A percentile compares a stretch with the other conserved stretches of the same genome.
Conservation (phyloP, 2,113 vertebrate species). For the Ptilonorhynchus violaceus region DNA sequence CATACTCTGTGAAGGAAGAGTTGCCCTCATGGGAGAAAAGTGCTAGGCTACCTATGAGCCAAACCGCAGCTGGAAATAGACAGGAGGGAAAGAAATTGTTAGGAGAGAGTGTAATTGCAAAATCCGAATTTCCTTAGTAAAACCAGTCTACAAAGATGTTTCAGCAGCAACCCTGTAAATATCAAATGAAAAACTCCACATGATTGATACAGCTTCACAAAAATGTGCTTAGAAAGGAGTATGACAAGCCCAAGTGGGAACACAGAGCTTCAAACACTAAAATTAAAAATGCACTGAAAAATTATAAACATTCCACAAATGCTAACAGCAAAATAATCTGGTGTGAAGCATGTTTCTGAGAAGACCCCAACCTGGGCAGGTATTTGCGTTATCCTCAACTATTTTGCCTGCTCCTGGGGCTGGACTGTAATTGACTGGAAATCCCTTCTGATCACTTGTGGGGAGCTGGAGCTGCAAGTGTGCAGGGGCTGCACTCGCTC, state of each 20-base stretch:
- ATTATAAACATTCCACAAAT: neutral
- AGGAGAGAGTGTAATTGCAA: neutral
- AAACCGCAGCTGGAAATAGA: neutral
- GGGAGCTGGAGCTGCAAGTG: neutral
- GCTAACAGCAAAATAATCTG: neutral
- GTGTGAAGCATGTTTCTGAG: neutral
- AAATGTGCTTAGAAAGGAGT: neutral
- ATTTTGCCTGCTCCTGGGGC: neutral
- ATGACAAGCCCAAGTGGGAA: neutral
- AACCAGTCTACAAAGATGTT: neutral
- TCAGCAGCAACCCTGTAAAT: neutral
- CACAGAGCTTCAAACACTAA: neutral
- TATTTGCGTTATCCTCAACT: neutral
- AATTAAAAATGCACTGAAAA: neutral
- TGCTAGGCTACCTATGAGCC: neutral
- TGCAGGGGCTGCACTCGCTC: neutral
- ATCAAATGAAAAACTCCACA: neutral
- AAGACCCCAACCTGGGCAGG: fast-evolving
- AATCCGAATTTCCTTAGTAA: neutral
- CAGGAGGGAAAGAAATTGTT: neutral
- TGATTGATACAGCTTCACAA: neutral
- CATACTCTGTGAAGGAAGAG: neutral
- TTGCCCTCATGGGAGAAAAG: neutral
- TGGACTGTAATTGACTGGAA: neutral
- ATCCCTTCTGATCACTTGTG: fast-evolving